Evolutionary conservation across 2,797 vertebrate species (phyloP), one percentile per base, ranked within the genome.

Genomic region (Epinephelus malabaricus): DNA sequence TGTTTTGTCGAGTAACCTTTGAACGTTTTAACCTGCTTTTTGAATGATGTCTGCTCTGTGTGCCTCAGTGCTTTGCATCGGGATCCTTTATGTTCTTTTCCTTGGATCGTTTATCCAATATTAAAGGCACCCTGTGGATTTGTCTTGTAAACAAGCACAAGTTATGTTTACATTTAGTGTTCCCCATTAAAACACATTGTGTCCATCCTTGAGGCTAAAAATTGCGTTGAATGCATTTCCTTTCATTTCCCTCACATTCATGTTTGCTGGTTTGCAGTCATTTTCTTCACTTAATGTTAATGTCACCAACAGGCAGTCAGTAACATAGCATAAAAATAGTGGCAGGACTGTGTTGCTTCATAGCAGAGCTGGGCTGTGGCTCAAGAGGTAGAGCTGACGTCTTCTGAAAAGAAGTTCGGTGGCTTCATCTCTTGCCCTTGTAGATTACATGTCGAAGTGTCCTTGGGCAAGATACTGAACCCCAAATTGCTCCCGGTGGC

Each of bases 1-100:
- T 76, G 67, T 73, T 65, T 62, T 78, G 27, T 78, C 83, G 60
- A 14, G 19, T 23, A 38, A 76, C 38, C 73, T 69, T 69, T 79
- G 43, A 80, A 45, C 9, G 14, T 69, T 80, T 81, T 69, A 78
- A 76, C 54, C 40, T 76, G 50, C 59, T 58, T 50, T 51, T 49
- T 63, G 43, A 50, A 6, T 18, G 23, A 51, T 55, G 47, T 65
- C 56, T 79, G 49, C 50, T 58, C 50, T 67, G 38, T 23, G 51
- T 56, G 14, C 73, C 17, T 17, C 54, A 7, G 27, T 21, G 21
- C 51, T 60, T 64, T 79, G 34, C 19, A 49, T 13, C 19, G 4
- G 34, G 53, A 30, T 49, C 34, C 59, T 62, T 21, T 54, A 45
- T 3, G 12, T 69, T 49, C 27, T 49, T 56, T 72, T 62, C 54